Conservation (phyloP, 2,113 vertebrate species). For the human (Homo sapiens) region DNA sequence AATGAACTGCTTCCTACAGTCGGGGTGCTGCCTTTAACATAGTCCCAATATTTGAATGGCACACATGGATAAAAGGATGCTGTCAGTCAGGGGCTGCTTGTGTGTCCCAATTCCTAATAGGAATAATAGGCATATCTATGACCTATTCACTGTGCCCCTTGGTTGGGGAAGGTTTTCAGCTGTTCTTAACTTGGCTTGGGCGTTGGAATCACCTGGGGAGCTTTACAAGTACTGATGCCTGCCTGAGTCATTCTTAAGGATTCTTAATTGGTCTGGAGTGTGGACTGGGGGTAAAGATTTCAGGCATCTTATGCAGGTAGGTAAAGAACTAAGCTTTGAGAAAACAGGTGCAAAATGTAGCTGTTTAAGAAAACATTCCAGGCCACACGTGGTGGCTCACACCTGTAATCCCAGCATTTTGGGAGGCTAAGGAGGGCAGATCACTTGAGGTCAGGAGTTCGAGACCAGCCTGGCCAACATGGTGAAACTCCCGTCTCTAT, state of each 20-base stretch:
- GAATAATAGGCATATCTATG: neutral
- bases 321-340: neutral
- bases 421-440: too few relatives aligned
- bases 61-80: neutral
- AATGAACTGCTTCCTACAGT: neutral
- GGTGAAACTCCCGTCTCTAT: too few relatives aligned
- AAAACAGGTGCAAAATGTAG: neutral
- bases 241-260: neutral
- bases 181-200: neutral
- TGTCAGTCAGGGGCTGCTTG: neutral
- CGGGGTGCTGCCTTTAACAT: neutral
- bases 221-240: neutral
- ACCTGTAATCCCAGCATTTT: too few relatives aligned
- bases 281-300: neutral
- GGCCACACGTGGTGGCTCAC: too few relatives aligned
- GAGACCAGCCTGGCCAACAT: too few relatives aligned
- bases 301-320: neutral
- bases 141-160: neutral
- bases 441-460: neutral
- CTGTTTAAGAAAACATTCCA: neutral
- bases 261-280: neutral
- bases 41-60: neutral
- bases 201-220: neutral
- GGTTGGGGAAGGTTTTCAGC: neutral
- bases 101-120: neutral